These are phyloP conservation scores for Pelobates cultripes DNA, from an alignment of 2,797 vertebrate genomes.

Conservation along the genomic window DNA sequence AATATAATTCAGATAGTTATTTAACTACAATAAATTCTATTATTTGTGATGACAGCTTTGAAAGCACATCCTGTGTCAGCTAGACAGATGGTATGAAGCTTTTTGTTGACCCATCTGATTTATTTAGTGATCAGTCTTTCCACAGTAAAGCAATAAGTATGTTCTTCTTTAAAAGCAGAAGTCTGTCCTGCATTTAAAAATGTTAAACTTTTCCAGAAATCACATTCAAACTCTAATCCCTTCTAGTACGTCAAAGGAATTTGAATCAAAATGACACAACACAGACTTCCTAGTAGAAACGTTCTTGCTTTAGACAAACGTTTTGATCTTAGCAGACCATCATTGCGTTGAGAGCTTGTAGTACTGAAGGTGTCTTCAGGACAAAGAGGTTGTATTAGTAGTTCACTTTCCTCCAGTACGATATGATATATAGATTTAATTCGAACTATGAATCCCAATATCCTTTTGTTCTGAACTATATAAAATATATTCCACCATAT, in stretches of 20 bases:
- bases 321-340: too few species aligned
- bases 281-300: constrained; percentile 18
- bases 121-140: constrained; percentile 28
- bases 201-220: constrained; percentile 37
- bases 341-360: too few species aligned
- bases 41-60: constrained; percentile 18
- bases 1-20: neutral
- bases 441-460: too few species aligned
- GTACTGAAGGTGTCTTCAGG: too few species aligned
- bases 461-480: too few species aligned
- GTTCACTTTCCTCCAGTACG: too few species aligned
- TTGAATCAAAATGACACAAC: constrained; percentile 33
- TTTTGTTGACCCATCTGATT: constrained; percentile 29
- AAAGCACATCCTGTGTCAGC: constrained; percentile 15
- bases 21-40: neutral
- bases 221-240: constrained; percentile 34
- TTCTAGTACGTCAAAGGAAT: constrained; percentile 34
- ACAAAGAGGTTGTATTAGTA: too few species aligned
- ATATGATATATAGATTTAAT: too few species aligned
- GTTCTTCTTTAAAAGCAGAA: constrained; percentile 13
- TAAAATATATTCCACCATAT: too few species aligned
- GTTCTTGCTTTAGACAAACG: too few species aligned
- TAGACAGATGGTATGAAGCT: constrained; percentile 13
- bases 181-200: constrained; percentile 24
- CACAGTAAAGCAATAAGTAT: constrained; percentile 19